Conservation (phyloP, 2,888 invertebrate species). For the Watsonalla binaria region DNA sequence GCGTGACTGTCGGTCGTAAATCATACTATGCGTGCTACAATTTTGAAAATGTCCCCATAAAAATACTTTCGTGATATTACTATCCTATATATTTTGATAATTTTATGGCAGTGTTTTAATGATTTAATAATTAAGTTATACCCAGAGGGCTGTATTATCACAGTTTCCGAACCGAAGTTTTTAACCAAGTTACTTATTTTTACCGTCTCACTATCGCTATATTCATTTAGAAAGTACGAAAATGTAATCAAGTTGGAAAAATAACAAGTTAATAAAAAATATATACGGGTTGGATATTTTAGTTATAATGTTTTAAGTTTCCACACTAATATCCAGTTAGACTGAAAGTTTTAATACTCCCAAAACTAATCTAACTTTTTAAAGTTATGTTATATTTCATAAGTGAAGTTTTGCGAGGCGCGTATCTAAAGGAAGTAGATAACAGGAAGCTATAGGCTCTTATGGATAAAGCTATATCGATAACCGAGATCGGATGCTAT, state of each 20-base stretch:
- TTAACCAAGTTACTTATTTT: too few species aligned
- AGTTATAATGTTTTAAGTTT: too few species aligned
- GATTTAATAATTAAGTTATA: constrained; percentile 4
- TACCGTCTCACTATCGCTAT: too few species aligned
- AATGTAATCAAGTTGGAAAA: too few species aligned
- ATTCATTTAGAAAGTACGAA: too few species aligned
- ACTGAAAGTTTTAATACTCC: background rate
- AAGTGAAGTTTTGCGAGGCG: constrained; percentile 29
- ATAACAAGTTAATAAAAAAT: too few species aligned
- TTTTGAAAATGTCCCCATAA: constrained; percentile 44
- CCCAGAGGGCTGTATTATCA: too few species aligned
- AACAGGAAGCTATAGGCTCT: constrained; percentile 38
- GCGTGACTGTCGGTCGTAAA: constrained; percentile 45
- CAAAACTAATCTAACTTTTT: background rate
- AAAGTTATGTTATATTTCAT: constrained; percentile 11
- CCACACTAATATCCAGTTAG: background rate
- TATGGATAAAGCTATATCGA: constrained; percentile 55
- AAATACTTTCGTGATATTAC: constrained; percentile 37
- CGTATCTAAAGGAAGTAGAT: constrained; percentile 43
- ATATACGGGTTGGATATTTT: too few species aligned
- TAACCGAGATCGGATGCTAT: constrained; percentile 51
- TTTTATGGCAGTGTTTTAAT: constrained; percentile 11
- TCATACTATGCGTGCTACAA: constrained; percentile 44
- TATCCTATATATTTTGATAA: constrained; percentile 35
- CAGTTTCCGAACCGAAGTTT: background rate